Evolutionary conservation across 1,140 invertebrate species (phyloP).

Genomic region (Drosophila burlai): DNA sequence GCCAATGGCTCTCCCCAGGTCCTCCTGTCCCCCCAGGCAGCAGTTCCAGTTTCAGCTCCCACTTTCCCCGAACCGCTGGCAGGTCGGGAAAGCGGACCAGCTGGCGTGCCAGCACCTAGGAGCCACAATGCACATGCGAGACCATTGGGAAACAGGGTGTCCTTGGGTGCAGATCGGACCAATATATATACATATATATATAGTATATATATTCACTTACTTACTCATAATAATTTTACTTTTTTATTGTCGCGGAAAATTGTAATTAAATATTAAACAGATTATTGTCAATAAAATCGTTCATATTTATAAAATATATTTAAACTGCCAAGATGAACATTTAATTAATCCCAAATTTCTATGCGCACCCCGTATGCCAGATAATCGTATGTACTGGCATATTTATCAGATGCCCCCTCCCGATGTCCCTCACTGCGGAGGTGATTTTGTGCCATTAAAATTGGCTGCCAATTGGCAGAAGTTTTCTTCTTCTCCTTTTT

Average conservation of each 20-base stretch:
- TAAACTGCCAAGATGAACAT: neutral
- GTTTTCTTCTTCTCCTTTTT: slow-evolving; percentile 19
- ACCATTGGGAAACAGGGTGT: slow-evolving; percentile 38
- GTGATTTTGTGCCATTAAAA: slow-evolving; percentile 66
- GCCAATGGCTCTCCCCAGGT: slow-evolving; percentile 23
- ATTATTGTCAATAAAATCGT: too few relatives aligned
- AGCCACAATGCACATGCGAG: slow-evolving; percentile 43
- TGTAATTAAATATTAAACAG: too few relatives aligned
- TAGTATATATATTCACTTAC: neutral
- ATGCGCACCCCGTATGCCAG: slow-evolving; percentile 23
- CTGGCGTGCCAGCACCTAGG: slow-evolving; percentile 45
- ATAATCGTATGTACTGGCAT: slow-evolving; percentile 36
- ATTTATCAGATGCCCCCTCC: slow-evolving; percentile 22
- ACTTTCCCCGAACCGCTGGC: slow-evolving; percentile 22
- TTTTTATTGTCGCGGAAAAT: too few relatives aligned
- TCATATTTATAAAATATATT: neutral
- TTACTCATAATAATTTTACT: neutral
- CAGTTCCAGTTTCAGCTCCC: slow-evolving; percentile 4
- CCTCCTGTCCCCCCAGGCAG: neutral
- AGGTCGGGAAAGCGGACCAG: slow-evolving; percentile 18
- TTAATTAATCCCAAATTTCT: neutral
- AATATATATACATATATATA: neutral
- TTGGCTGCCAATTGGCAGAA: slow-evolving; percentile 65
- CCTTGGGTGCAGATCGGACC: neutral
- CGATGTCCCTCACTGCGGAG: slow-evolving; percentile 8